Conservation (phyloP, 2,797 vertebrate genomes). For the Graptemys geographica region DNA sequence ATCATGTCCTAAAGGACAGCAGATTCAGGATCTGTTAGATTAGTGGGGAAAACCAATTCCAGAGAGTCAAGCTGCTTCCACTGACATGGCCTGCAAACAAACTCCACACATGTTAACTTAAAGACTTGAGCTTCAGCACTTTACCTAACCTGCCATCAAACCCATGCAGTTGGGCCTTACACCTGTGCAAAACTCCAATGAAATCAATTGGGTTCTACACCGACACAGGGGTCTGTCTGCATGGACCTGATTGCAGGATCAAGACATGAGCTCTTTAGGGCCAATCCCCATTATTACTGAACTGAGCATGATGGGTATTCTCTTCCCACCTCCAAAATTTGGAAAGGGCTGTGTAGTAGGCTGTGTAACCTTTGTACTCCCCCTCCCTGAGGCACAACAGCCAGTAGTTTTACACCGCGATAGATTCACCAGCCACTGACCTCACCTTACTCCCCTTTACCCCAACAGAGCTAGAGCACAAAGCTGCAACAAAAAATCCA, state of each 20-base stretch:
- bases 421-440: rapidly evolving
- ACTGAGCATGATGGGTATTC: neutral
- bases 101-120: neutral
- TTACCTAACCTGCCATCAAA: neutral
- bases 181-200: neutral
- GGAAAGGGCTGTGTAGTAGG: neutral
- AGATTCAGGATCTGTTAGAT: neutral
- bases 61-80: neutral
- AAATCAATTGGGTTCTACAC: neutral
- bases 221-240: neutral
- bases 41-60: neutral
- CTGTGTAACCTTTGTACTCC: neutral
- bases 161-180: neutral
- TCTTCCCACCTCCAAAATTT: neutral
- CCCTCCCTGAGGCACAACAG: neutral
- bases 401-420: neutral
- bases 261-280: neutral
- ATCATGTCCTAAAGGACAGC: neutral
- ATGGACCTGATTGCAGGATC: neutral
- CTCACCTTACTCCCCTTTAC: neutral
- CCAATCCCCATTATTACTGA: neutral
- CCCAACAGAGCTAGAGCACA: neutral
- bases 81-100: neutral
- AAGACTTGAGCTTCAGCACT: neutral
- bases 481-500: neutral